Conservation (phyloP, 2,888 invertebrate species). For the Biston betularia region DNA sequence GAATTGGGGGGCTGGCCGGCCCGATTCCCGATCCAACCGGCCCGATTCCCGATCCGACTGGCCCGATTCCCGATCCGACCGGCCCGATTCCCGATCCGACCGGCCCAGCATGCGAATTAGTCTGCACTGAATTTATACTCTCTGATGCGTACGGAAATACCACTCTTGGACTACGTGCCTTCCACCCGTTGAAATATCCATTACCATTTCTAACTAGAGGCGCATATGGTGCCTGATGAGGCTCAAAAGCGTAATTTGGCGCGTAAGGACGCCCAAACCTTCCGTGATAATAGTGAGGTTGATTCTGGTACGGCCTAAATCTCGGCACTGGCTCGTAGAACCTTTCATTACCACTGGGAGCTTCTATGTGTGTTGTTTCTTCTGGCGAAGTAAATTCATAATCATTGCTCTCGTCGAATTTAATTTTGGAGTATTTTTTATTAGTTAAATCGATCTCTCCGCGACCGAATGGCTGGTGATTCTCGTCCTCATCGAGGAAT, state of each 20-base stretch:
- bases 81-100: conserved; percentile 33
- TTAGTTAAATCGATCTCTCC: conserved; percentile 80
- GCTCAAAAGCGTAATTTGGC: conserved; percentile 70
- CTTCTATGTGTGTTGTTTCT: conserved; percentile 53
- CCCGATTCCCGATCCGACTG: conserved; percentile 6
- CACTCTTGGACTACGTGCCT: conserved; percentile 78
- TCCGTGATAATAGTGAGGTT: conserved; percentile 71
- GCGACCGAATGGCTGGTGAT: conserved; percentile 66
- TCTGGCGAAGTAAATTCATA: conserved; percentile 78
- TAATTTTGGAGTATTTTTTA: conserved; percentile 71
- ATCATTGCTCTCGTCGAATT: conserved; percentile 79
- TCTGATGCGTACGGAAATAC: conserved; percentile 80
- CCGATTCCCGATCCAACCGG: conserved; percentile 7
- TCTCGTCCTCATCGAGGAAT: conserved; percentile 76
- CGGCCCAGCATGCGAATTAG: conserved; percentile 77
- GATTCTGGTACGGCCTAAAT: conserved; percentile 59
- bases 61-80: conserved; percentile 3
- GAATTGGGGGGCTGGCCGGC: conserved; percentile 20
- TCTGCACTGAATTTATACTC: conserved; percentile 71
- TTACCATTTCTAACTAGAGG: conserved; percentile 70
- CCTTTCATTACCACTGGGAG: conserved; percentile 71
- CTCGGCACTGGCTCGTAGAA: conserved; percentile 72
- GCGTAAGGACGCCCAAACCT: conserved; percentile 73
- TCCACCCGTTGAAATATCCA: conserved; percentile 77
- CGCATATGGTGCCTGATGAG: conserved; percentile 59